Conservation (phyloP, 1,140 invertebrate species). For the Ladona fulva region DNA sequence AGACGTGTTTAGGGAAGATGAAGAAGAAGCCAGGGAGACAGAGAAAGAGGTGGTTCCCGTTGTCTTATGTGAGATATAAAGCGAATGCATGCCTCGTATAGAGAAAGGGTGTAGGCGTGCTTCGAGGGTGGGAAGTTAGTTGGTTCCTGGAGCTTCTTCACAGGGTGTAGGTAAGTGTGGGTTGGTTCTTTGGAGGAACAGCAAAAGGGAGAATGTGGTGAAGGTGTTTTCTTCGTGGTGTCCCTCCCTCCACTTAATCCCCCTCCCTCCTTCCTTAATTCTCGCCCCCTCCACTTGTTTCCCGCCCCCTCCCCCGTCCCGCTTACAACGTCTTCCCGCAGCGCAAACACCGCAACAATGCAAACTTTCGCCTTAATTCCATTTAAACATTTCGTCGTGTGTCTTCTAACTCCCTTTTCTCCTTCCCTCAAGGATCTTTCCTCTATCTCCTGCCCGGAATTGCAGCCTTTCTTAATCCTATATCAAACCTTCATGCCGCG, state of each 20-base stretch:
- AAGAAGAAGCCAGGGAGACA: background rate
- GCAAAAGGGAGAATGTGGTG: background rate
- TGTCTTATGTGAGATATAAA: background rate
- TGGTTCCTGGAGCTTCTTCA: background rate
- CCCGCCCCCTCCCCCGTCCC: background rate
- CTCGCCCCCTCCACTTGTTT: background rate
- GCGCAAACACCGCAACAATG: background rate
- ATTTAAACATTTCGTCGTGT: conserved; percentile 5
- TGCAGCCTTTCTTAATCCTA: too few relatives aligned
- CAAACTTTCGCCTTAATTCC: conserved; percentile 9
- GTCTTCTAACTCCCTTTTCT: background rate
- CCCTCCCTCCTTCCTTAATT: background rate
- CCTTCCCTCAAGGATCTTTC: too few relatives aligned
- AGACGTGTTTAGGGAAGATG: background rate
- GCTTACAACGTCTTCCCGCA: background rate
- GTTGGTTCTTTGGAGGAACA: background rate
- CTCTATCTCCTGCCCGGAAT: too few relatives aligned
- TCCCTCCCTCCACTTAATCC: background rate
- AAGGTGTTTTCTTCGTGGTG: conserved; percentile 4
- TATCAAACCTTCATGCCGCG: too few relatives aligned
- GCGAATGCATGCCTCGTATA: background rate
- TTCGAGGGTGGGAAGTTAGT: background rate
- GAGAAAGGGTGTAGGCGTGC: background rate
- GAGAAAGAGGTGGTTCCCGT: background rate
- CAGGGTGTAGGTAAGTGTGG: background rate